These are phyloP conservation scores for Geotrupes spiniger DNA, from an alignment of 2,888 invertebrate species.

Conservation along the genomic window DNA sequence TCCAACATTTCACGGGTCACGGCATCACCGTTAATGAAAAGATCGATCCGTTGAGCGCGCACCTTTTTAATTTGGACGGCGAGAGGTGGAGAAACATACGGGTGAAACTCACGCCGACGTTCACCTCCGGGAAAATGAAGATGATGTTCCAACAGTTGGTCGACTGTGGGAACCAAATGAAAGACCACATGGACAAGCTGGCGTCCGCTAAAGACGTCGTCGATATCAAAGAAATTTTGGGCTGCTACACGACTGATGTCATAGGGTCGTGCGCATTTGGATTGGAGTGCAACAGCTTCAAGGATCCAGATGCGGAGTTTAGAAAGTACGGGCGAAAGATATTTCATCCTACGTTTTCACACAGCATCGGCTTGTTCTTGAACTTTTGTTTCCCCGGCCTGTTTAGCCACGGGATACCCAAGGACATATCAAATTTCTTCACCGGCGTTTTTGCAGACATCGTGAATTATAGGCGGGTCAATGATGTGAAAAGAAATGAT, in stretches of 20 bases:
- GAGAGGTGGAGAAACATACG: slow-evolving; percentile 55
- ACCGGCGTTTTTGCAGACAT: slow-evolving; percentile 30
- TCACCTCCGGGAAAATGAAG: slow-evolving; percentile 26
- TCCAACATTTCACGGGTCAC: slow-evolving; percentile 8
- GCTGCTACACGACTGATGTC: slow-evolving; percentile 9
- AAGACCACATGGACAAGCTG: neutral
- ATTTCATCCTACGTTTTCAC: neutral
- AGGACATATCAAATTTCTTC: slow-evolving; percentile 37
- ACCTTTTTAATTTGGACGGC: slow-evolving; percentile 56
- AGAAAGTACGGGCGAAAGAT: slow-evolving; percentile 1
- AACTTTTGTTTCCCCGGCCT: slow-evolving; percentile 25
- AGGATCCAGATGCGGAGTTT: slow-evolving; percentile 8
- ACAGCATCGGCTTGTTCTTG: slow-evolving; percentile 9
- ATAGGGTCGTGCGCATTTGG: slow-evolving; percentile 15
- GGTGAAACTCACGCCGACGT: slow-evolving; percentile 25
- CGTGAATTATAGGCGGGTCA: too few species aligned
- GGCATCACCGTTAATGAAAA: slow-evolving; percentile 8
- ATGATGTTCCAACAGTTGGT: slow-evolving; percentile 13
- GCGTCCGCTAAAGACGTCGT: neutral
- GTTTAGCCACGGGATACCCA: too few species aligned
- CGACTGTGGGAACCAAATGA: slow-evolving; percentile 8
- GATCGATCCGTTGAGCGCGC: slow-evolving; percentile 55
- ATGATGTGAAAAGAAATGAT: slow-evolving; percentile 34
- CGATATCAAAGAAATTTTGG: slow-evolving; percentile 8
- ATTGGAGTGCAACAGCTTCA: slow-evolving; percentile 10